These are phyloP conservation scores for Linnaemya vulpina DNA, from an alignment of 2,888 invertebrate genomes.

Conservation along the genomic window DNA sequence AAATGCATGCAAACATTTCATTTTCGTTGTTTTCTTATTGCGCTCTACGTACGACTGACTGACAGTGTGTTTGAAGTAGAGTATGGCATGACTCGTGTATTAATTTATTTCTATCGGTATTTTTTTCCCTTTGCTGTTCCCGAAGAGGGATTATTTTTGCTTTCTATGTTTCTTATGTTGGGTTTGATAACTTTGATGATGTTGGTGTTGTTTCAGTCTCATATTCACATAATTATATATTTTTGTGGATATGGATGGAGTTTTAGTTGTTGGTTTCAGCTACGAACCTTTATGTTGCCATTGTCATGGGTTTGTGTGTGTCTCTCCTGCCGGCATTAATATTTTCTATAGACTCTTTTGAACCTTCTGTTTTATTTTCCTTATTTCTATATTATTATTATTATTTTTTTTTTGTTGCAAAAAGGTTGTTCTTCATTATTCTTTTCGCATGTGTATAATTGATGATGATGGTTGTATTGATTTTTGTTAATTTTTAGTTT, in stretches of 20 bases:
- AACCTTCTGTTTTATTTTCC: slow-evolving; percentile 34
- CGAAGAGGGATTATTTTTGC: slow-evolving; percentile 48
- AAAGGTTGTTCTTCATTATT: slow-evolving; percentile 15
- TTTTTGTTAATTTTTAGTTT: slow-evolving; percentile 20
- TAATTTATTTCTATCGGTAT: slow-evolving; percentile 43
- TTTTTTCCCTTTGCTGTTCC: slow-evolving; percentile 32
- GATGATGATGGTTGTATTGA: slow-evolving; percentile 28
- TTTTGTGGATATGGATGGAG: slow-evolving; percentile 6
- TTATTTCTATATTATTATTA: too few species aligned
- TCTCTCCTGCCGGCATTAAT: slow-evolving; percentile 15
- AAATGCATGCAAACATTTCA: slow-evolving; percentile 47
- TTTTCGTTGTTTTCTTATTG: slow-evolving; percentile 14
- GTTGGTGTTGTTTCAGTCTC: slow-evolving; percentile 19
- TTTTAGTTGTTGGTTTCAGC: slow-evolving; percentile 6
- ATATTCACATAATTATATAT: slow-evolving; percentile 1
- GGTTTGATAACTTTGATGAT: slow-evolving; percentile 69
- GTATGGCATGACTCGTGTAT: slow-evolving; percentile 30
- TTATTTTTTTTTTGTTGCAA: too few species aligned
- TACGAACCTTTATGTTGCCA: slow-evolving; percentile 10
- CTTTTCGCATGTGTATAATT: slow-evolving; percentile 29
- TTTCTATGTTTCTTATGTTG: slow-evolving; percentile 61
- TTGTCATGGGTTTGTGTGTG: neutral
- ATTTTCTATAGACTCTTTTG: slow-evolving; percentile 19
- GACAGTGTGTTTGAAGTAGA: neutral
- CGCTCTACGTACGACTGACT: neutral